These are phyloP conservation scores for Streptopelia turtur DNA, from an alignment of 2,797 vertebrate genomes.

Conservation along the genomic window DNA sequence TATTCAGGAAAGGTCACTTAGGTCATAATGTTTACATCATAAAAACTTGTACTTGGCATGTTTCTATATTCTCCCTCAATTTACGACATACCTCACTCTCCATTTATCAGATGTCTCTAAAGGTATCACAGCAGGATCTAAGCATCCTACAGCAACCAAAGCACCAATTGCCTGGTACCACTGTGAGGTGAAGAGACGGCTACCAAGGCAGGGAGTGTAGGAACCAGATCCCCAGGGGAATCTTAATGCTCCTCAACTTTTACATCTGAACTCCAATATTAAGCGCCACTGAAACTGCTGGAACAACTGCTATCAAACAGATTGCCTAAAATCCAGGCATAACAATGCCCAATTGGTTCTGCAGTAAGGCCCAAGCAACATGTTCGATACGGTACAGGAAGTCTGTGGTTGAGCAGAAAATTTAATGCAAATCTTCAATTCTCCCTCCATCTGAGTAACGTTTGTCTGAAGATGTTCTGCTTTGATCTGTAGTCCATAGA, in stretches of 20 bases:
- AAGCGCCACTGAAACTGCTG: background rate
- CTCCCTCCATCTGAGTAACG: background rate
- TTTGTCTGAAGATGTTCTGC: background rate
- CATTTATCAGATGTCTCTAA: background rate
- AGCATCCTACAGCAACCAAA: background rate
- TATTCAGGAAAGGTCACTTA: background rate
- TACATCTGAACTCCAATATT: background rate
- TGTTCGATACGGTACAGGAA: rapidly evolving
- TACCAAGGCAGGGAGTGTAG: background rate
- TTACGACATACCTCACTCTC: background rate
- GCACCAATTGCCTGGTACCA: background rate
- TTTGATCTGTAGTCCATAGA: background rate
- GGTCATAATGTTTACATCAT: background rate
- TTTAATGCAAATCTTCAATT: background rate
- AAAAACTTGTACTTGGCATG: background rate
- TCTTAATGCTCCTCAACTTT: background rate
- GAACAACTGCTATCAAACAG: background rate
- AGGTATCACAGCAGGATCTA: background rate
- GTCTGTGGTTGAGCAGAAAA: background rate
- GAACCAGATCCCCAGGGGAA: background rate
- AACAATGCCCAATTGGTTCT: background rate
- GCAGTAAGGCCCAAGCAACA: background rate
- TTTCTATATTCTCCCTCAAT: background rate
- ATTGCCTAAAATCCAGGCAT: background rate
- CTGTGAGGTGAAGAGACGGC: background rate